Conservation (phyloP, 2,888 invertebrate genomes). For the Autographa gamma region DNA sequence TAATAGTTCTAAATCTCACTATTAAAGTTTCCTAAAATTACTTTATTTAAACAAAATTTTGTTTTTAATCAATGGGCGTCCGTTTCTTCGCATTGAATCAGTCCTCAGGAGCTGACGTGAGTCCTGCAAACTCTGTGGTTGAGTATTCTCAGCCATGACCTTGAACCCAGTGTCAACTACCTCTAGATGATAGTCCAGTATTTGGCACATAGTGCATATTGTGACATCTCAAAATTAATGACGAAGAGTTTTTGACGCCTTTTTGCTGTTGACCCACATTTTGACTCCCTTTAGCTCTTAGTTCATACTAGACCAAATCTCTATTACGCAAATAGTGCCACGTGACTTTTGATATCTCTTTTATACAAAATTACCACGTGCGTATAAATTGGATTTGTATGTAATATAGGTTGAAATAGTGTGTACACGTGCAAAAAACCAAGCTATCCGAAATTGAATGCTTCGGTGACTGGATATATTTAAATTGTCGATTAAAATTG, state of each 20-base stretch:
- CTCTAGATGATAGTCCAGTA: slow-evolving; percentile 72
- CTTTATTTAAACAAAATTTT: slow-evolving; percentile 35
- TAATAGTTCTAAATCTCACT: slow-evolving; percentile 78
- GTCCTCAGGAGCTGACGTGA: slow-evolving; percentile 76
- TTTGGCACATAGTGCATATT: slow-evolving; percentile 82
- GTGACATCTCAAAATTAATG: slow-evolving; percentile 71
- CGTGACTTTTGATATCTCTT: background rate
- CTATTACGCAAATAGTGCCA: background rate
- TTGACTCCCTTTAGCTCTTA: too few relatives aligned
- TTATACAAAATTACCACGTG: background rate
- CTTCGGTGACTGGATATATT: background rate
- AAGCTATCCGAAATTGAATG: background rate
- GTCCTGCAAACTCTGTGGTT: slow-evolving; percentile 56
- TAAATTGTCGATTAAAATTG: background rate
- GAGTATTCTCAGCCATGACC: slow-evolving; percentile 48
- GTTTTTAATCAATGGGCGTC: slow-evolving; percentile 68
- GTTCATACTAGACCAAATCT: background rate
- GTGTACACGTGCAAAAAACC: too few relatives aligned
- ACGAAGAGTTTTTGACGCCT: slow-evolving; percentile 82
- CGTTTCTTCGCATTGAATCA: slow-evolving; percentile 84
- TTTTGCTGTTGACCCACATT: slow-evolving; percentile 60
- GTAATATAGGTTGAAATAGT: too few relatives aligned
- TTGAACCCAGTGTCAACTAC: slow-evolving; percentile 75
- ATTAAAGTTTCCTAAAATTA: slow-evolving; percentile 67
- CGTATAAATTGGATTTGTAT: background rate